A percentile compares a stretch with the other conserved stretches of the same genome.
These are phyloP conservation scores for Amiota minor DNA, from an alignment of 2,888 invertebrate species.

Conservation along the genomic window DNA sequence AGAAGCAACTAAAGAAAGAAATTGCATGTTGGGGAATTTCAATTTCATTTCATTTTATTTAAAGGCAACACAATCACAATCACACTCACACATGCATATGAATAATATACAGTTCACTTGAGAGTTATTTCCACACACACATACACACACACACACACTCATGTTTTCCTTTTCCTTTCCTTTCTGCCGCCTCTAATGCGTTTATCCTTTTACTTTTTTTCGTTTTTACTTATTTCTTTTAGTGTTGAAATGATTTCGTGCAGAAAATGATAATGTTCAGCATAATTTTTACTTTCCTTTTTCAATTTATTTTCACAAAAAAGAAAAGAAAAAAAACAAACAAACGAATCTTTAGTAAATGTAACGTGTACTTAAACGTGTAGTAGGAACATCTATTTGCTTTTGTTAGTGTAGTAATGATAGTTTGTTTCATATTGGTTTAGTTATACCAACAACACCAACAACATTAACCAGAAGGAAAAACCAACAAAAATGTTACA, in stretches of 20 bases:
- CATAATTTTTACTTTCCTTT: slow-evolving; percentile 54
- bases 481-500: too few relatives aligned
- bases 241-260: slow-evolving; percentile 58
- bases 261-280: slow-evolving; percentile 64
- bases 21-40: slow-evolving; percentile 45
- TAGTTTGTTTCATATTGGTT: background rate
- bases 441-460: too few relatives aligned
- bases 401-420: background rate
- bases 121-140: too few relatives aligned
- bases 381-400: background rate
- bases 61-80: slow-evolving; percentile 25
- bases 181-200: too few relatives aligned
- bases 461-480: too few relatives aligned
- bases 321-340: background rate
- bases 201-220: background rate
- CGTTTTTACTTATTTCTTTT: slow-evolving; percentile 27
- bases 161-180: background rate
- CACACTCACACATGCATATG: slow-evolving; percentile 3
- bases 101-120: background rate
- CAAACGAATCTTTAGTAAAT: too few relatives aligned
- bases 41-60: slow-evolving; percentile 48
- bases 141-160: too few relatives aligned
- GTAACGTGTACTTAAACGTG: too few relatives aligned
- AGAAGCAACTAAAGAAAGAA: slow-evolving; percentile 2
- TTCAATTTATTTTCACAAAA: background rate